Base-by-base conservation (phyloP, 2,113 vertebrate species). In the Catharus fuscescens region DNA sequence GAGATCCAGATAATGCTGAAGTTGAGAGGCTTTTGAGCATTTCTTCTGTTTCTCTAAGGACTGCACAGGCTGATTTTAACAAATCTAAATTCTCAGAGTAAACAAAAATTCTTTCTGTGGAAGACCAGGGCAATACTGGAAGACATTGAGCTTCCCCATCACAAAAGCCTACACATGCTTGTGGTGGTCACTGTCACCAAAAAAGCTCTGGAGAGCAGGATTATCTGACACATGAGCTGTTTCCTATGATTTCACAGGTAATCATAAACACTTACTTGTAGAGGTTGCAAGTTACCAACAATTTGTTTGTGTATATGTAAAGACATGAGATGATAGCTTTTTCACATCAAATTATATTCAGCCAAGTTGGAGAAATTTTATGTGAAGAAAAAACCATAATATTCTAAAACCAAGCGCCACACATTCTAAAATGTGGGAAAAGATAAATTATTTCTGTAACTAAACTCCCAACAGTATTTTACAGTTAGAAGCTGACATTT, bases 31-130 rank as follows among this genome's bases (percentile, higher is more conserved):
- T 71, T 86, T 53, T 40, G 15, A 61, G 20, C 9, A 34, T 80
- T 85, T 86, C 38, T 83, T 53, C 40, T 61, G 5, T 54, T 69
- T 74, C 32, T 60, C 25, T 42, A 82, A 80, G 10, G 57, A 61
- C 40, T 45, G n/a, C 9, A 65, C 56, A 72, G 32, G 31, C 36
- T 86, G 85, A 88, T 96, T 97, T 92, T 92, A 92, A 80, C 79
- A 95, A 94, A 86, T 80, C 42, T 87, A 91, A 95, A 92, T 88
- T 93, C 88, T 94, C 72, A 77, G n/a, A 8, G 28, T 85, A 92
- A 90, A 52, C 12, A 77, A 85, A 54, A 78, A 48, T 24, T 91
- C 25, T 92, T 89, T 83, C 54, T 62, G 15, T 73, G 48, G 60
- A 95, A 95, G 71, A 82, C 40, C 11, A 25, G 50, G 11, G 14